phyloP scores from a whole-genome alignment of 1,140 invertebrate species.

The Melanaphis sacchari region DNA sequence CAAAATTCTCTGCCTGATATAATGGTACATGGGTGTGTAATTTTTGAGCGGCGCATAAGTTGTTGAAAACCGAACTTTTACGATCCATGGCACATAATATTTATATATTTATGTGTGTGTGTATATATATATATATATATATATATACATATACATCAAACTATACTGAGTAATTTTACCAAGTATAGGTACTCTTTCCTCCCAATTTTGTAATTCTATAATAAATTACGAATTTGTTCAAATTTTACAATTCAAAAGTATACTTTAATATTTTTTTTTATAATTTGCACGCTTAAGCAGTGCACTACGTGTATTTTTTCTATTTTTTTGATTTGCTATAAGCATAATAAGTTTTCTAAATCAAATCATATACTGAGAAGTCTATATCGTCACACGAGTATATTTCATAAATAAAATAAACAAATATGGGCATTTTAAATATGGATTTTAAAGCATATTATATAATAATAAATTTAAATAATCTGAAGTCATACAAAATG shows the following conservation, averaged over 20 bases:
- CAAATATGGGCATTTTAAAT: neutral
- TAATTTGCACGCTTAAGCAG: too few relatives aligned
- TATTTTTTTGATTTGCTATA: too few relatives aligned
- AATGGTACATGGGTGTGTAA: neutral
- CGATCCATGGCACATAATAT: neutral
- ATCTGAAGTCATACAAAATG: neutral
- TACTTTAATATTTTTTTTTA: neutral
- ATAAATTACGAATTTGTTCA: neutral
- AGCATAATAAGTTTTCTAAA: too few relatives aligned
- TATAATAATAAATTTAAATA: neutral
- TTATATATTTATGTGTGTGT: neutral
- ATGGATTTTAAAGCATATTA: neutral
- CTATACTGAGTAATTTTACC: neutral
- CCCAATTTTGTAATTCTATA: neutral
- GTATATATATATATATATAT: too few relatives aligned
- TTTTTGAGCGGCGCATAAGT: neutral
- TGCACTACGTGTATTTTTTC: too few relatives aligned
- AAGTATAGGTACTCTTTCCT: neutral
- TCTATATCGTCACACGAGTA: neutral
- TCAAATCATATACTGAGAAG: neutral
- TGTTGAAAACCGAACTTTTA: neutral
- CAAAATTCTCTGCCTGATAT: neutral
- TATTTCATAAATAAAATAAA: fast-evolving
- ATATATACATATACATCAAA: neutral
- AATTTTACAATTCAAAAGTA: neutral